Evolutionary conservation across 1,140 invertebrate species (phyloP).

Genomic region (Ostrea edulis): DNA sequence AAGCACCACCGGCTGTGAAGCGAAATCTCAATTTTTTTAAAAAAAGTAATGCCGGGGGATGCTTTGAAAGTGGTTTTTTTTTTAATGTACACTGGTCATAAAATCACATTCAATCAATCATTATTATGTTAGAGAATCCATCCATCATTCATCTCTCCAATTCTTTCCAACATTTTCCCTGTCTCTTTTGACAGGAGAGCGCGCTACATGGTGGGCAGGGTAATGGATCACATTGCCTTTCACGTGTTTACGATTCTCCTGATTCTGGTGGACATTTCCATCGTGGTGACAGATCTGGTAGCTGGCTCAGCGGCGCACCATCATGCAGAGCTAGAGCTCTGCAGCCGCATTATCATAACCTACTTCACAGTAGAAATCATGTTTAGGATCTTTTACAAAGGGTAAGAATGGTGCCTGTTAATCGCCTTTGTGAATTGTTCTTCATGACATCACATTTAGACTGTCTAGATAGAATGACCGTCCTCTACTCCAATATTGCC

Average conservation of each 20-base stretch:
- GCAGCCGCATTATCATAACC: slow-evolving; percentile 75
- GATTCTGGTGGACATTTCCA: slow-evolving; percentile 76
- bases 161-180: not conserved
- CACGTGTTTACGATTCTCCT: slow-evolving; percentile 73
- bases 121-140: too few species aligned
- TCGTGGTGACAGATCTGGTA: slow-evolving; percentile 78
- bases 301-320: slow-evolving; percentile 57
- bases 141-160: too few species aligned
- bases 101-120: too few species aligned
- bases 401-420: slow-evolving; percentile 67
- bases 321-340: slow-evolving; percentile 62
- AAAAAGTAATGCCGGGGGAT: too few species aligned
- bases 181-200: not conserved
- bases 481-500: not conserved
- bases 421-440: not conserved
- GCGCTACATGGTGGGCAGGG: slow-evolving; percentile 52
- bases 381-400: slow-evolving; percentile 77
- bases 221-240: slow-evolving; percentile 73
- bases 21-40: not conserved
- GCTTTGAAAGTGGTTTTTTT: not conserved
- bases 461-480: not conserved
- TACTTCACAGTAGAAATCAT: slow-evolving; percentile 79
- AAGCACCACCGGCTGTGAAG: not conserved
- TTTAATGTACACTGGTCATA: too few species aligned
- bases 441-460: too few species aligned